phyloP scores from a whole-genome alignment of 1,140 invertebrate species.

The Bombus confusus region DNA sequence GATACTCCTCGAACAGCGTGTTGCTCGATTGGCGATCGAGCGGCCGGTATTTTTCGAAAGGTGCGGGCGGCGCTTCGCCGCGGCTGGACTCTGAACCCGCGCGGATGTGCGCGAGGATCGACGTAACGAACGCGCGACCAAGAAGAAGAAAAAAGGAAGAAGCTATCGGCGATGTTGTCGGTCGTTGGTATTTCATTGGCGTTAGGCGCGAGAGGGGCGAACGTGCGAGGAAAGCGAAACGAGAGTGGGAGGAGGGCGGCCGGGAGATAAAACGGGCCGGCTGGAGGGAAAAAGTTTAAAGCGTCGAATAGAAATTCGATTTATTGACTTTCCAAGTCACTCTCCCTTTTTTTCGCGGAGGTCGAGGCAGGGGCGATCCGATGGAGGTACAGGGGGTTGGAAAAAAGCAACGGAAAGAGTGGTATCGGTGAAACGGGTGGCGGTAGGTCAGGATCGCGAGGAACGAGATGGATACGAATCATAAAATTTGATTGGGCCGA shows the following conservation, averaged over 20 bases:
- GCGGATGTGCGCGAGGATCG: neutral
- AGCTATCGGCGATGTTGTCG: neutral
- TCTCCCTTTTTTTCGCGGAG: constrained; percentile 67
- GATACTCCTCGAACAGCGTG: no score
- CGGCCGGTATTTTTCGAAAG: no score
- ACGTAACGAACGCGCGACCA: neutral
- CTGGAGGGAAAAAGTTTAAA: constrained; percentile 32
- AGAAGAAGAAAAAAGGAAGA: constrained; percentile 20
- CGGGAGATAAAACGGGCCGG: constrained; percentile 3
- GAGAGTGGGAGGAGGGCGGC: no score
- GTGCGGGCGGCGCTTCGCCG: no score
- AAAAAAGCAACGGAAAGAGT: constrained; percentile 64
- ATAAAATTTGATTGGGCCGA: constrained; percentile 81
- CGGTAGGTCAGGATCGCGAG: constrained; percentile 76
- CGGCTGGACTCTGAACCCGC: no score
- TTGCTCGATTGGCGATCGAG: no score
- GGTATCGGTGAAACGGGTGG: constrained; percentile 64
- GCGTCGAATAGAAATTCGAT: constrained; percentile 53
- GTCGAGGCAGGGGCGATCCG: constrained; percentile 15
- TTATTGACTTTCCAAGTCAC: constrained; percentile 70
- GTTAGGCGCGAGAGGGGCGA: neutral
- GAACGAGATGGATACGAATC: constrained; percentile 78
- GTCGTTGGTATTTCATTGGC: constrained; percentile 13
- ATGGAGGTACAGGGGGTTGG: constrained; percentile 12
- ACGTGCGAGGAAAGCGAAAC: neutral